Base-by-base conservation (phyloP, 2,888 invertebrate species). In the Eulithis testata region DNA sequence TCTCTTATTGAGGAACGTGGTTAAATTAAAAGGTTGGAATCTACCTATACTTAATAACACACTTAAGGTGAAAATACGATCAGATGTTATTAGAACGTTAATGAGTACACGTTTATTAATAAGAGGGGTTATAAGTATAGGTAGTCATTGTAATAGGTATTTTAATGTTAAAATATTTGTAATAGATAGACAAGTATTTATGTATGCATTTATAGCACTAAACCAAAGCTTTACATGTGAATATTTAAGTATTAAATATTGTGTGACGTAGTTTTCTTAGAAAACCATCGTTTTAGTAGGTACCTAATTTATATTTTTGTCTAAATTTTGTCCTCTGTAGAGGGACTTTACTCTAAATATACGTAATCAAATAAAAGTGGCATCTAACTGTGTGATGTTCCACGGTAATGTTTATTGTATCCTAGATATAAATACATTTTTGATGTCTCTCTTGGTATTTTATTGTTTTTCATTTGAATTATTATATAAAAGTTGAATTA, bases 161-260 rank as follows among this genome's bases (percentile, higher is more conserved):
- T 51, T 54, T 47, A 50, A 50, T 51, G 27, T 56, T 60, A 56
- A 60, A 59, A 14, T 54, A 49, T 49, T 59, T 63, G 31, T 59
- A 49, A 51, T 66, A 53, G 53, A 62, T 62, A 62, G 12, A 55
- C 52, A 67, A 64, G 57, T 64, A 62, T 62, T 67, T 67, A 58
- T 50, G 45, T 62, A 62, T 60, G 63, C 57, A 65, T 63, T 61
- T 60, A 61, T 63, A 63, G 57, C 60, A 51, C 50, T 66, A 63
- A 63, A 66, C 69, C 63, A 66, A 66, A 69, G 63, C 63, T 66
- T 63, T 67, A 69, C 60, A 51, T 67, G 63, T 67, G 21, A 64
- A 63, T 63, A 63, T 59, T 66, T 36, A 50, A 63, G 50, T 67
- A 60, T 60, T 61, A 63, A 59, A 59, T 66, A 63, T 56, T 14